Conservation (phyloP, 2,797 vertebrate species). For the Malacoctenus gilli region DNA sequence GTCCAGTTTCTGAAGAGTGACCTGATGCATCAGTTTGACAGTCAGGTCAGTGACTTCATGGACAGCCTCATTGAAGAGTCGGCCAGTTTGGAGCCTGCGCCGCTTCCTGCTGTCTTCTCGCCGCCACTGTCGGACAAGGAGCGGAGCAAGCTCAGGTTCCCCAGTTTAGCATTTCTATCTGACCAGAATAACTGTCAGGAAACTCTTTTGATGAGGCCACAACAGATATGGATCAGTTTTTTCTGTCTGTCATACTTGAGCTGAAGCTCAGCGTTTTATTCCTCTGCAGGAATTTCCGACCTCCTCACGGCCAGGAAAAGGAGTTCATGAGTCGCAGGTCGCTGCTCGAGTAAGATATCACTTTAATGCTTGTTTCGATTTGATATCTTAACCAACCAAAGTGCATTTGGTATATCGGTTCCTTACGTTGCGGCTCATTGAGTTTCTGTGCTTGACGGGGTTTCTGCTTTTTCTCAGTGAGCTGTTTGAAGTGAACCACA, state of each 20-base stretch:
- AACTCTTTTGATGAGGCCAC: too few relatives aligned
- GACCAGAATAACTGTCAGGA: background rate
- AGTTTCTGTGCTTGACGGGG: background rate
- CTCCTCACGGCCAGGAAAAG: constrained; percentile 88
- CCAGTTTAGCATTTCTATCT: background rate
- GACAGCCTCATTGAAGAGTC: constrained; percentile 92
- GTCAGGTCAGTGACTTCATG: constrained; percentile 90
- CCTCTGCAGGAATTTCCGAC: constrained; percentile 76
- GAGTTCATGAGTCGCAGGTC: constrained; percentile 89
- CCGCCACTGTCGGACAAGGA: constrained; percentile 82
- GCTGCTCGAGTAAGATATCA: constrained; percentile 90
- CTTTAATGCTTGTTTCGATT: background rate
- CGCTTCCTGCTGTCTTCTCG: constrained; percentile 79
- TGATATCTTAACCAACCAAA: background rate
- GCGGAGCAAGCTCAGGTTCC: constrained; percentile 83
- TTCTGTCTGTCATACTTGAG: too few relatives aligned
- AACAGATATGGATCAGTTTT: too few relatives aligned
- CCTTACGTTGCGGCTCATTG: background rate
- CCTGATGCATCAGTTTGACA: constrained; percentile 91
- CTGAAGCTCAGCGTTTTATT: constrained; percentile 2
- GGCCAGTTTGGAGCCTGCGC: constrained; percentile 78
- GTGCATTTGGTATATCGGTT: background rate
- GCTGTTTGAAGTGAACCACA: constrained; percentile 97
- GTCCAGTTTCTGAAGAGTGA: constrained; percentile 87
- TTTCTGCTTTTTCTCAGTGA: constrained; percentile 79